A percentile compares a stretch with the other conserved stretches of the same genome.
Conservation (phyloP, 2,888 invertebrate genomes). For the Drosophila rubida region DNA sequence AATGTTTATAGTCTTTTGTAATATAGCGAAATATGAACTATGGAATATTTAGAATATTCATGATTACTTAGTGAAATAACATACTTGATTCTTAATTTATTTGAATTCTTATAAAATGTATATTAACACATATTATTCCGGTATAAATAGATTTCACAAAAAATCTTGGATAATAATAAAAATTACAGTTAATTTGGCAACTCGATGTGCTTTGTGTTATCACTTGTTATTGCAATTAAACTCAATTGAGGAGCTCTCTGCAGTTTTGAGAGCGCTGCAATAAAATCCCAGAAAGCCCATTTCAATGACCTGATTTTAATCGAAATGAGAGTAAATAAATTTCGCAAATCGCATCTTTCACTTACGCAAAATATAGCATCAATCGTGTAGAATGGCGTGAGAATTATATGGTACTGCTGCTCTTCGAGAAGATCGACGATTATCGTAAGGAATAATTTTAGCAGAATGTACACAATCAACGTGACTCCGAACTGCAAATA, state of each 20-base stretch:
- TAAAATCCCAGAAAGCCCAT: conserved; percentile 3
- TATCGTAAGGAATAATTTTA: conserved; percentile 18
- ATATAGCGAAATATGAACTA: too few relatives aligned
- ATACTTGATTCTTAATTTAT: too few relatives aligned
- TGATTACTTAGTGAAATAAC: too few relatives aligned
- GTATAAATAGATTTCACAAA: too few relatives aligned
- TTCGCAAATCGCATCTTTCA: not conserved
- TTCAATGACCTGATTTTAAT: conserved; percentile 7
- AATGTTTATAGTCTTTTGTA: too few relatives aligned
- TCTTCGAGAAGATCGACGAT: not conserved
- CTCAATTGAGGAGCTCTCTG: not conserved
- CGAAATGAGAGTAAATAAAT: not conserved
- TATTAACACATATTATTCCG: too few relatives aligned
- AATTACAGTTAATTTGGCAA: too few relatives aligned
- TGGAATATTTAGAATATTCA: too few relatives aligned
- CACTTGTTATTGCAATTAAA: too few relatives aligned
- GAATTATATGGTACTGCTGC: not conserved
- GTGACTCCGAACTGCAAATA: not conserved
- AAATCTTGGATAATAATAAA: too few relatives aligned
- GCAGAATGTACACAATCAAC: conserved; percentile 6
- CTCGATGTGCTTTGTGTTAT: too few relatives aligned
- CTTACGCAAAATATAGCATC: conserved; percentile 19
- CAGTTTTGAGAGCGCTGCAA: not conserved
- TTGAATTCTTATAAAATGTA: too few relatives aligned
- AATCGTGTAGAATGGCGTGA: conserved; percentile 17